phyloP scores from a whole-genome alignment of 2,888 invertebrate species.

The Ashinkailepas kermadecensis region DNA sequence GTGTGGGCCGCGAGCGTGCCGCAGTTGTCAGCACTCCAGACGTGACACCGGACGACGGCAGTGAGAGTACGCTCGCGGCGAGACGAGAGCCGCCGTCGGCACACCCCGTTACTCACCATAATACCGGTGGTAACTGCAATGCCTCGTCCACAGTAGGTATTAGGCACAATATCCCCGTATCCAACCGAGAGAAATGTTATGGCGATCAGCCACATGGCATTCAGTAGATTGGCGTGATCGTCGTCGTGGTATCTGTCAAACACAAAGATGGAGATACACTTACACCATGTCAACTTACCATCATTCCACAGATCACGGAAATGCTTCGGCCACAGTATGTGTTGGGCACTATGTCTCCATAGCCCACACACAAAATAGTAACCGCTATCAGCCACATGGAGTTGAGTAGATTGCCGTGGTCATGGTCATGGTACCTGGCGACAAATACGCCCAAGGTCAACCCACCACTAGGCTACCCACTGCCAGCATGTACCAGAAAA shows the following conservation, averaged over 20 bases:
- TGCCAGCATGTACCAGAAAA: neutral
- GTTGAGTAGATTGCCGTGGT: conserved; percentile 96
- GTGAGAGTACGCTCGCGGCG: no score
- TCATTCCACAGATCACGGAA: conserved; percentile 97
- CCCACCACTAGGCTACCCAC: conserved; percentile 5
- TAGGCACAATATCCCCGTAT: conserved; percentile 99
- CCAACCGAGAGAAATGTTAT: conserved; percentile 99
- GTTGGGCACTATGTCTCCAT: conserved; percentile 99
- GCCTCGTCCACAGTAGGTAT: conserved; percentile 98
- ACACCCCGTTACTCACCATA: conserved; percentile 71
- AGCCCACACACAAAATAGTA: conserved; percentile 99
- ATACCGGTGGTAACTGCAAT: conserved; percentile 99
- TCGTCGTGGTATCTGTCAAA: conserved; percentile 86
- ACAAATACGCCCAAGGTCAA: conserved; percentile 24
- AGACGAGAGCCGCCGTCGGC: no score
- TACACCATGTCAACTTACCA: conserved; percentile 65
- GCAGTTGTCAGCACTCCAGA: no score
- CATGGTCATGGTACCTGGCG: conserved; percentile 91
- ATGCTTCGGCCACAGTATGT: conserved; percentile 99
- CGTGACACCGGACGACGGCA: no score
- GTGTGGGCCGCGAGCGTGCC: no score
- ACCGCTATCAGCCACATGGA: conserved; percentile 99
- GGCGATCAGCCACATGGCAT: conserved; percentile 99
- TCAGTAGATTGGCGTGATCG: conserved; percentile 96
- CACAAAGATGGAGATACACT: conserved; percentile 26